Evolutionary conservation across 2,797 vertebrate species (phyloP).

Genomic region (Pipistrellus pipistrellus): DNA sequence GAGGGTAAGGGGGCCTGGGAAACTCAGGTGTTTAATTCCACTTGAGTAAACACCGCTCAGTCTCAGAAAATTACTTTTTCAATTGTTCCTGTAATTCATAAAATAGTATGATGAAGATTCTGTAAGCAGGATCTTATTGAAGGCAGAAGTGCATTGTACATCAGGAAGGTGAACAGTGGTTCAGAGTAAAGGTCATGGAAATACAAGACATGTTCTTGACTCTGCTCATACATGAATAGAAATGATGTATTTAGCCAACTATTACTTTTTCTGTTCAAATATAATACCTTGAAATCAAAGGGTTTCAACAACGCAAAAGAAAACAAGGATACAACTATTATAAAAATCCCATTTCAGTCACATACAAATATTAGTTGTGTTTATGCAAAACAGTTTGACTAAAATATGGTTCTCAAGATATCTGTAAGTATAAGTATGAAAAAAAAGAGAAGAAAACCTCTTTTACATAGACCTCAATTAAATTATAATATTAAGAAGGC

Average conservation of each 20-base stretch:
- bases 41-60: fast-evolving
- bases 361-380: slow-evolving; percentile 63
- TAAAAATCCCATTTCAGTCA: slow-evolving; percentile 50
- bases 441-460: slow-evolving; percentile 48
- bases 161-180: background rate
- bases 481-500: slow-evolving; percentile 84
- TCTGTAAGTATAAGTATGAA: slow-evolving; percentile 70
- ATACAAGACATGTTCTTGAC: background rate
- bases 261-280: slow-evolving; percentile 42
- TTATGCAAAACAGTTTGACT: slow-evolving; percentile 58
- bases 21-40: background rate
- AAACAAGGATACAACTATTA: background rate
- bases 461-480: slow-evolving; percentile 81
- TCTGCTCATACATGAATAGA: background rate
- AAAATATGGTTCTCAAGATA: slow-evolving; percentile 65
- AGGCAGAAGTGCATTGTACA: background rate
- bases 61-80: background rate
- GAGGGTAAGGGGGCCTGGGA: background rate
- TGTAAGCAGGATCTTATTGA: background rate
- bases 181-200: background rate
- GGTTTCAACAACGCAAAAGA: background rate
- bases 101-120: background rate
- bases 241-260: background rate
- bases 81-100: background rate
- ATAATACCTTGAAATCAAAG: background rate